Percentiles rank a stretch among this genome's conserved stretches.
Conservation (phyloP, 1,140 invertebrate genomes). For the Tetragnatha versicolor region DNA sequence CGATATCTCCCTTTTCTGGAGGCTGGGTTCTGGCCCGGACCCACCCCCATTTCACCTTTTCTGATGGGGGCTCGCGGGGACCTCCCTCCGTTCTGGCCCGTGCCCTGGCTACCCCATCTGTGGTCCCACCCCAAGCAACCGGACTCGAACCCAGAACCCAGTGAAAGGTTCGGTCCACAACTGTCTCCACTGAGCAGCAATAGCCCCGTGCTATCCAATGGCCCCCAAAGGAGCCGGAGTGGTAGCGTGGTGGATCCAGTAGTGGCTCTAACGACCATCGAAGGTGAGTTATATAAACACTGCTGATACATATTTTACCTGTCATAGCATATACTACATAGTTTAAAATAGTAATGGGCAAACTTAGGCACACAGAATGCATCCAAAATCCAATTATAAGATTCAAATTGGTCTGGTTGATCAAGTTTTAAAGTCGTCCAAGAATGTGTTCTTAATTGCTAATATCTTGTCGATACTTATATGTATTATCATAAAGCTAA, state of each 20-base stretch:
- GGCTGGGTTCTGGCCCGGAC: constrained; percentile 1
- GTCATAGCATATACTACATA: too few species aligned
- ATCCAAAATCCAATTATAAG: too few species aligned
- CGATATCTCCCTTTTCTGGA: constrained; percentile 12
- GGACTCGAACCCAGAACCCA: background rate
- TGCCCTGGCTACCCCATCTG: constrained; percentile 12
- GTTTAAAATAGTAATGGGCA: too few species aligned
- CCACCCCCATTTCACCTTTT: background rate
- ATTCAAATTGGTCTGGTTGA: too few species aligned
- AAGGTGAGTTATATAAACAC: constrained; percentile 7
- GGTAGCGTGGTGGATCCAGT: background rate
- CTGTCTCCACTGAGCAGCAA: background rate
- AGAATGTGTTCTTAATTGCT: too few species aligned
- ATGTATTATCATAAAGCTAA: too few species aligned
- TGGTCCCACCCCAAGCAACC: background rate
- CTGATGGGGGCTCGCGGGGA: constrained; percentile 1
- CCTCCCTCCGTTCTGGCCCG: constrained; percentile 4
- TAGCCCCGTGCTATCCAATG: background rate
- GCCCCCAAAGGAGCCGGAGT: background rate
- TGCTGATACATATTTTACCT: too few species aligned
- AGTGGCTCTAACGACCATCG: background rate
- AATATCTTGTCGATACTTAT: too few species aligned
- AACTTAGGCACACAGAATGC: too few species aligned
- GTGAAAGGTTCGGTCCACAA: background rate
- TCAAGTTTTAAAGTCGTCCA: too few species aligned